A percentile compares a stretch with the other conserved stretches of the same genome.
phyloP scores from a whole-genome alignment of 2,888 invertebrate genomes.

The Drosophila picticornis region DNA sequence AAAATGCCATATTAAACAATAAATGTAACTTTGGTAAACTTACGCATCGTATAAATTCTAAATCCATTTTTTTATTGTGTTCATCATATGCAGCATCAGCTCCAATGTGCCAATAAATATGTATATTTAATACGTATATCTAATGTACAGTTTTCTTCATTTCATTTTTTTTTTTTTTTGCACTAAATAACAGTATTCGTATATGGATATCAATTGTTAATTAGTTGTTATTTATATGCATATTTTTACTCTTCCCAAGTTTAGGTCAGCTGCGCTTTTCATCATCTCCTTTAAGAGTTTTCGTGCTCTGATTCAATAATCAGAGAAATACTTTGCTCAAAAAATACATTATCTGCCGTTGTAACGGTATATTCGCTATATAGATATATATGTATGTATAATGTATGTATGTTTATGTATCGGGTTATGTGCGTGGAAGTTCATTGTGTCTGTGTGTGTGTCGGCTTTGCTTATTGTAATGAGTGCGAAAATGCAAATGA shows the following conservation, averaged over 20 bases:
- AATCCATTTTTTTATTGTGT: constrained; percentile 45
- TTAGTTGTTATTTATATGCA: constrained; percentile 23
- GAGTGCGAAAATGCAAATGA: constrained; percentile 43
- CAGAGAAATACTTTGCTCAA: constrained; percentile 70
- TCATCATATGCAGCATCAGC: constrained; percentile 24
- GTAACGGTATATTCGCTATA: constrained; percentile 35
- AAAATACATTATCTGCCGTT: constrained; percentile 64
- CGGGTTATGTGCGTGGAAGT: constrained; percentile 51
- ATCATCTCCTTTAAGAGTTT: constrained; percentile 12
- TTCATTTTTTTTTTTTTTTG: constrained; percentile 9
- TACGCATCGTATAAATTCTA: constrained; percentile 78
- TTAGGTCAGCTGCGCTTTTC: constrained; percentile 30
- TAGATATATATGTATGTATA: constrained; percentile 17
- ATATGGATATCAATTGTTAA: constrained; percentile 34
- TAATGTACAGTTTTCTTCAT: constrained; percentile 50
- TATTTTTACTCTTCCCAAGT: constrained; percentile 5
- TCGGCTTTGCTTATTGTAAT: constrained; percentile 47
- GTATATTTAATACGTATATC: neutral
- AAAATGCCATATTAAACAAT: constrained; percentile 68
- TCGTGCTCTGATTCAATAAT: constrained; percentile 35
- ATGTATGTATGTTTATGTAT: constrained; percentile 25
- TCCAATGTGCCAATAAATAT: constrained; percentile 19
- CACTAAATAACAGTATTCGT: constrained; percentile 71
- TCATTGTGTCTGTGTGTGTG: constrained; percentile 39
- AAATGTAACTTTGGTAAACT: constrained; percentile 78